Conservation (phyloP, 2,797 vertebrate genomes). For the Macroramphosus scolopax region DNA sequence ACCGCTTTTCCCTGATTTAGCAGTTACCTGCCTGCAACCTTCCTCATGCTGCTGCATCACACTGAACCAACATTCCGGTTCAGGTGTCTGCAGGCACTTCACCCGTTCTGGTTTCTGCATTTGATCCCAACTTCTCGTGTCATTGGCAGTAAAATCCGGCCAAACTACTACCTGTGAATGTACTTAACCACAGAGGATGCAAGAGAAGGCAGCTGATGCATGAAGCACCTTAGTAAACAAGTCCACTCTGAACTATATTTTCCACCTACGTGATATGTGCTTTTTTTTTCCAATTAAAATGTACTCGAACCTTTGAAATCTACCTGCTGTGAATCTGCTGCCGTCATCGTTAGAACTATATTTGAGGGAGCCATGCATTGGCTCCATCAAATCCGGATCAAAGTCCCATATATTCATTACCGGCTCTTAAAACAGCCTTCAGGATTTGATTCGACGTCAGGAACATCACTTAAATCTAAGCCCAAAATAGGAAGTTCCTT, state of each 20-base stretch:
- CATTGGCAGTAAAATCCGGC: too few species aligned
- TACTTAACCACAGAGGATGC: constrained; percentile 6
- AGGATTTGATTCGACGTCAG: constrained; percentile 22
- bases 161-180: constrained; percentile 1
- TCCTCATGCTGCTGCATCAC: too few species aligned
- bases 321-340: constrained; percentile 33
- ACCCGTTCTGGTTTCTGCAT: too few species aligned
- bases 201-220: constrained; percentile 1
- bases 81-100: too few species aligned
- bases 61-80: too few species aligned
- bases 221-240: constrained; percentile 15
- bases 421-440: constrained; percentile 28
- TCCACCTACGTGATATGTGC: constrained; percentile 9
- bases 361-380: constrained; percentile 44
- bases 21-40: too few species aligned
- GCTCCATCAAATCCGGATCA: constrained; percentile 38
- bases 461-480: constrained; percentile 18
- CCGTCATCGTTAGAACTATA: constrained; percentile 42
- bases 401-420: constrained; percentile 44
- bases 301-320: constrained; percentile 20
- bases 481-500: constrained; percentile 3
- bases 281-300: constrained; percentile 39
- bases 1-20: too few species aligned
- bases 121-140: too few species aligned
- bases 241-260: constrained; percentile 16